Evolutionary conservation across 2,113 vertebrate species (phyloP), one percentile per base, ranked within the genome.

Genomic region (Galeopterus variegatus): DNA sequence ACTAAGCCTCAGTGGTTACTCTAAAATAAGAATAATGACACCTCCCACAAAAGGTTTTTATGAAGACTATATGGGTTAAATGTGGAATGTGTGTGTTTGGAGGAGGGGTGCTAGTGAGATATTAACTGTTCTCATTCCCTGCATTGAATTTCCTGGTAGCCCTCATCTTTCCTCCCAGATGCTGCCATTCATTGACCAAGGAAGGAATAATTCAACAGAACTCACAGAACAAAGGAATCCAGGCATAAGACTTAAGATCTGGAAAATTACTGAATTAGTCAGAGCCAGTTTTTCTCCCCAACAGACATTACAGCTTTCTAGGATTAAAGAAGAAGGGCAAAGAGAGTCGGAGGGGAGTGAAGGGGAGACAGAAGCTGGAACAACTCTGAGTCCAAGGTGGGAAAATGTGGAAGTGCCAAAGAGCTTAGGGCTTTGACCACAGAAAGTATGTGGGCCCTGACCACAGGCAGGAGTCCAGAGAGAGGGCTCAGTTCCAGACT

Each of bases 1-100:
- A 81, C 17, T 67, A 85, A 81, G 54, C 64, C 21, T 92, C 28
- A 21, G 41, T 26, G 73, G 90, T 95, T 81, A 88, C 54, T 76
- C 65, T 93, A 73, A 97, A 92, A 48, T 77, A 58, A 93, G 83
- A 87, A 70, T 80, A 82, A 77, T 91, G 82, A 70, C 4, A 62
- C 18, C 56, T 82, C 45, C 79, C 24, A 31, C 12, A 45, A n/a
- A 77, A 77, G 73, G 56, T 81, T 96, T 93, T 86, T 54, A 45
- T 69, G 72, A 72, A 60, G 41, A 94, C 82, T 60, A 77, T 52
- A 60, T 36, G 76, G 77, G 81, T 64, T 84, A 81, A 48, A 77
- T 77, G 77, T 26, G 48, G 48, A 82, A 62, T 28, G 64, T 36
- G 14, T 48, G 21, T n/a, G 15, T 60, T 45, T 36, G 33, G 56